Evolutionary conservation across 2,113 vertebrate genomes (phyloP).

Genomic region (Seriola rivoliana): DNA sequence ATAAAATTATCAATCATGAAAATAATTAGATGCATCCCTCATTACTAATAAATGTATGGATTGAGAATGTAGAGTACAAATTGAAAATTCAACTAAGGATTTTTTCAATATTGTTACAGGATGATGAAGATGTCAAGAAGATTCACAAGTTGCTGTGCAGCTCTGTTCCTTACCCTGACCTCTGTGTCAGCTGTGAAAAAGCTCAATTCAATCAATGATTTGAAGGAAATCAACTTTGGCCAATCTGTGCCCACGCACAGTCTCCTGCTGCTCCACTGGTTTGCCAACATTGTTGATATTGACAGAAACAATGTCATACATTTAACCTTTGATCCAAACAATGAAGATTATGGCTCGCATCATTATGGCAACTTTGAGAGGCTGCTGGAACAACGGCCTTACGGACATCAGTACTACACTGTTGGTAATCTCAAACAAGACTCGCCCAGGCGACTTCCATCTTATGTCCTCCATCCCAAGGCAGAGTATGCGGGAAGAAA

Average conservation of each 20-base stretch:
- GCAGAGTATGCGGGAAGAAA: conserved; percentile 30
- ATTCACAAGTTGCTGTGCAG: conserved; percentile 6
- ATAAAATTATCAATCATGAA: too few species aligned
- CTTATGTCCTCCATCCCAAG: conserved; percentile 33
- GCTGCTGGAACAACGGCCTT: conserved; percentile 30
- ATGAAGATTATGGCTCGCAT: conserved; percentile 67
- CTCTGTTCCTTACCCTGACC: conserved; percentile 37
- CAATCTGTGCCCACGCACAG: conserved; percentile 56
- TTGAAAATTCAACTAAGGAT: not conserved
- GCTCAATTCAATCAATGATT: conserved; percentile 54
- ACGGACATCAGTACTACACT: conserved; percentile 60
- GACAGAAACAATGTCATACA: conserved; percentile 42
- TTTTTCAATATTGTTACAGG: conserved; percentile 42
- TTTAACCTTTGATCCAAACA: conserved; percentile 67
- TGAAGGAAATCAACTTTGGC: conserved; percentile 59
- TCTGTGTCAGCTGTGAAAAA: conserved; percentile 39
- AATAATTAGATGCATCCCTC: too few species aligned
- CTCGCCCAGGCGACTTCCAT: conserved; percentile 25
- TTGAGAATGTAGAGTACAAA: too few species aligned
- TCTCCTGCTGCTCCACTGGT: conserved; percentile 76
- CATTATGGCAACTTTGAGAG: conserved; percentile 67
- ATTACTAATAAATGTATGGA: too few species aligned
- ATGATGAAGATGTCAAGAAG: conserved; percentile 35
- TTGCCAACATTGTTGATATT: conserved; percentile 59
- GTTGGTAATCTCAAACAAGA: conserved; percentile 60